These are phyloP conservation scores for Papilio protenor DNA, from an alignment of 2,888 invertebrate genomes.

Conservation along the genomic window DNA sequence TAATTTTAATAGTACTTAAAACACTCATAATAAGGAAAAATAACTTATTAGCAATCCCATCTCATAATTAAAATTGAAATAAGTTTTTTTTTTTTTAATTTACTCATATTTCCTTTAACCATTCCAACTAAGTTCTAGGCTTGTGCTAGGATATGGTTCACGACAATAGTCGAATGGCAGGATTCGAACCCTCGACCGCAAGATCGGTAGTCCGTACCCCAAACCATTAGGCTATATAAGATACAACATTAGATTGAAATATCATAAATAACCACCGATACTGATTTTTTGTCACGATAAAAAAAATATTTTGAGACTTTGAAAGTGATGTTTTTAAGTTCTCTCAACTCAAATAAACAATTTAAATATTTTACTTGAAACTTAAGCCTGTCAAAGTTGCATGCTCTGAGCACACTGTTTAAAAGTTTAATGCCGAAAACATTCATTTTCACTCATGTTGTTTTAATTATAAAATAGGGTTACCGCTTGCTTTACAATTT, in stretches of 20 bases:
- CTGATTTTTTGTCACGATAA: not conserved
- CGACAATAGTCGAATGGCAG: no score
- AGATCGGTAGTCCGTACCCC: no score
- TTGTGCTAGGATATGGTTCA: no score
- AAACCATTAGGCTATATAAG: no score
- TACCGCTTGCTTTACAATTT: not conserved
- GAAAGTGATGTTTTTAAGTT: not conserved
- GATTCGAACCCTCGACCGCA: no score
- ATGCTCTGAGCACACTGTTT: not conserved
- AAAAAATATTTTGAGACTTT: not conserved
- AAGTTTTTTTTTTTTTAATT: no score
- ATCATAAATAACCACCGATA: no score
- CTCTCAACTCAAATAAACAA: not conserved
- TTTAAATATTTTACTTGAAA: not conserved
- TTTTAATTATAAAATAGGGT: constrained; percentile 3
- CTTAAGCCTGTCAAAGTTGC: not conserved
- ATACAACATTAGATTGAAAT: no score
- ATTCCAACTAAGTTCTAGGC: no score
- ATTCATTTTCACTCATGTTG: not conserved
- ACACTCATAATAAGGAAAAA: not conserved
- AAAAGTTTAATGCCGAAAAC: not conserved
- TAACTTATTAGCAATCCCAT: not conserved
- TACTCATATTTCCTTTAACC: no score
- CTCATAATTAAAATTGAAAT: not conserved
- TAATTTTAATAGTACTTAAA: not conserved